Evolutionary conservation across 2,113 vertebrate genomes (phyloP).

Genomic region (Haplochromis vanheusdeni): DNA sequence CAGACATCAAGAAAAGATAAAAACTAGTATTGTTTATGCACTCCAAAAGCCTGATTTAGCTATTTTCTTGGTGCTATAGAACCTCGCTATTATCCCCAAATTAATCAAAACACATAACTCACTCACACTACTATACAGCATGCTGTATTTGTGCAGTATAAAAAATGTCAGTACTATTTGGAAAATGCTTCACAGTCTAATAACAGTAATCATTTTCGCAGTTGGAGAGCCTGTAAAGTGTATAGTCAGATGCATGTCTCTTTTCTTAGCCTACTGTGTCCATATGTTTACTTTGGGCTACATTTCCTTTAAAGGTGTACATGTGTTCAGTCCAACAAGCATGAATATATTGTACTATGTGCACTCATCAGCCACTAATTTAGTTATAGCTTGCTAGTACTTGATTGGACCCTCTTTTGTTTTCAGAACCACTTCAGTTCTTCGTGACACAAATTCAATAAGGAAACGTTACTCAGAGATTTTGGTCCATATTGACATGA

Average conservation of each 20-base stretch:
- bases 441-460: not conserved
- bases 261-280: not conserved
- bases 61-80: not conserved
- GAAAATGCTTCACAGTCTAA: not conserved
- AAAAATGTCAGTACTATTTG: not conserved
- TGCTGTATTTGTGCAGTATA: not conserved
- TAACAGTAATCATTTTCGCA: not conserved
- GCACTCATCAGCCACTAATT: not conserved
- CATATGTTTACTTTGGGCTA: not conserved
- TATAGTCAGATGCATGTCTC: not conserved
- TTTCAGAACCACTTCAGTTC: not conserved
- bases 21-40: not conserved
- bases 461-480: not conserved
- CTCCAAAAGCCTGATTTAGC: not conserved
- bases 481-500: not conserved
- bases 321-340: not conserved
- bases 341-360: not conserved
- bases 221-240: not conserved
- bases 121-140: not conserved
- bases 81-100: not conserved
- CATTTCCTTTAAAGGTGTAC: not conserved
- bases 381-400: not conserved
- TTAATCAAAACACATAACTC: not conserved
- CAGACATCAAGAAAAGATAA: not conserved
- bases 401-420: not conserved